Evolutionary conservation across 2,888 invertebrate species (phyloP).

Genomic region (Aleiodes alternator): DNA sequence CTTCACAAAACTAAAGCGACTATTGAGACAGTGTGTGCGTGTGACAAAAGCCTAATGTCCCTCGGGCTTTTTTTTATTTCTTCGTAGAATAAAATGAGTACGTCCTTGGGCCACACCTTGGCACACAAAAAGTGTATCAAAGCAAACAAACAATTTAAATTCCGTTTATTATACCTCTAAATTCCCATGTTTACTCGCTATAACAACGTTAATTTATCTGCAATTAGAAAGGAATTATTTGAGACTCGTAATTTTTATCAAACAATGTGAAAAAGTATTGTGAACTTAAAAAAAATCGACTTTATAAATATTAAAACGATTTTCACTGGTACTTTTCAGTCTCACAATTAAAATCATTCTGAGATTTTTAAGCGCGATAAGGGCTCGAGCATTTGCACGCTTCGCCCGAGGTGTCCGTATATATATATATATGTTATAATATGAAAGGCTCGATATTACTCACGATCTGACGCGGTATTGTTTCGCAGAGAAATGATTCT

Average conservation of each 20-base stretch:
- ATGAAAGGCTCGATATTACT: slow-evolving; percentile 58
- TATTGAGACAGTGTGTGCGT: not conserved
- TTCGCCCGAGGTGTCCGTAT: slow-evolving; percentile 16
- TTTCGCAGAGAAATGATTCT: slow-evolving; percentile 53
- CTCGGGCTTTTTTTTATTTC: not conserved
- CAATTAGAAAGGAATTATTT: too few species aligned
- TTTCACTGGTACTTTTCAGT: not conserved
- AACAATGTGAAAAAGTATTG: too few species aligned
- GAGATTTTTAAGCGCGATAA: too few species aligned
- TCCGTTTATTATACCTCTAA: too few species aligned
- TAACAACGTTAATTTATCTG: too few species aligned
- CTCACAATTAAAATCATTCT: too few species aligned
- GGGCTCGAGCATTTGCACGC: too few species aligned
- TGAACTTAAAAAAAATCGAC: too few species aligned
- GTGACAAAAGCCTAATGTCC: not conserved
- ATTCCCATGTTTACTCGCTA: too few species aligned
- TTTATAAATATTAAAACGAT: too few species aligned
- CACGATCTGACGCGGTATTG: slow-evolving; percentile 57
- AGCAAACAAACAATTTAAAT: too few species aligned
- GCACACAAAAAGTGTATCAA: not conserved
- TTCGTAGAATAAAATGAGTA: not conserved
- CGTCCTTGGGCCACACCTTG: slow-evolving; percentile 2
- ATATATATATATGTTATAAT: slow-evolving; percentile 4
- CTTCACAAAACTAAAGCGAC: not conserved
- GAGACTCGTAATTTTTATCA: too few species aligned